Conservation (phyloP, 2,113 vertebrate genomes). For the Sapayoa aenigma region DNA sequence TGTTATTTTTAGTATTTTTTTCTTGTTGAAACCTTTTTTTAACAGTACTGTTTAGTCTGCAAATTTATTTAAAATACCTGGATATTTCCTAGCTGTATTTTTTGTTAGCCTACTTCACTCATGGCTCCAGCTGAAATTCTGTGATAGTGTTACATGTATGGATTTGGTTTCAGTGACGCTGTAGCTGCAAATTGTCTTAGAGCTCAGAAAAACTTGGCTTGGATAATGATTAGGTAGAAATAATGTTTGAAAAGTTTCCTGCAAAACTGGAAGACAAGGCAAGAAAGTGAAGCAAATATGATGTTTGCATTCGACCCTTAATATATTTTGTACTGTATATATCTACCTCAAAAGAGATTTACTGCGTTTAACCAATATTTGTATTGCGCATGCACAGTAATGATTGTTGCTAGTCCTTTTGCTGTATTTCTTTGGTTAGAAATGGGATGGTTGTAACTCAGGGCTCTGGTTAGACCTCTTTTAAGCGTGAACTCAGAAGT, state of each 20-base stretch:
- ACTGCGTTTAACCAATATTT: neutral
- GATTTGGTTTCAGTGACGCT: neutral
- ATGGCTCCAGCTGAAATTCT: neutral
- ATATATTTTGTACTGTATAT: neutral
- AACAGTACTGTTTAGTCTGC: neutral
- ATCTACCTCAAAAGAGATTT: constrained; percentile 31
- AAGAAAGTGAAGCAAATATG: neutral
- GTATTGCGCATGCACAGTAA: neutral
- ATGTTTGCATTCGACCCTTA: neutral
- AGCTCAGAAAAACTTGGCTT: neutral
- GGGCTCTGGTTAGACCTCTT: neutral
- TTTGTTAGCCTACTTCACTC: neutral
- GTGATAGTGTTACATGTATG: neutral
- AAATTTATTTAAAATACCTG: neutral
- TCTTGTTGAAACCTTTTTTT: neutral
- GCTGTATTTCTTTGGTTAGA: neutral
- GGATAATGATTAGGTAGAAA: neutral
- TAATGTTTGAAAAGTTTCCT: neutral
- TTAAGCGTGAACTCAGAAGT: neutral
- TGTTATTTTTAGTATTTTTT: neutral
- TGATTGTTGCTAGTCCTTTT: neutral
- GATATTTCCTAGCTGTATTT: neutral
- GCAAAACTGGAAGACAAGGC: neutral
- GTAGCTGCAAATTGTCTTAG: neutral
- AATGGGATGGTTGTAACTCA: neutral